phyloP scores from a whole-genome alignment of 2,888 invertebrate genomes.

The Diarsia dahlii region DNA sequence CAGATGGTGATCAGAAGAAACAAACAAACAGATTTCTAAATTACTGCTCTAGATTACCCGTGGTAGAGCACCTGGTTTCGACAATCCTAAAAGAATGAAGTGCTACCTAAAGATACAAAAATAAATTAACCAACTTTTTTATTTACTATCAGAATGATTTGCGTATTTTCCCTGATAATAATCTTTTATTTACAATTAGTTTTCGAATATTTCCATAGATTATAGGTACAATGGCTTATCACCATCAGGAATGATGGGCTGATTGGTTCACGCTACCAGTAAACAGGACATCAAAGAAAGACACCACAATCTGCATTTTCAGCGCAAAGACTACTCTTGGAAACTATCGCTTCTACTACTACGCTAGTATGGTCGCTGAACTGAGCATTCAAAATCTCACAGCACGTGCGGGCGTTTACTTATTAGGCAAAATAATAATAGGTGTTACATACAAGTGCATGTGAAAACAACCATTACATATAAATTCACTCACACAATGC shows the following conservation, averaged over 20 bases:
- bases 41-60: too few relatives aligned
- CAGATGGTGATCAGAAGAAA: background rate
- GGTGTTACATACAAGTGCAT: background rate
- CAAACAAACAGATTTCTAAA: background rate
- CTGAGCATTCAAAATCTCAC: background rate
- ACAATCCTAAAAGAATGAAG: background rate
- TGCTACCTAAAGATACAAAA: background rate
- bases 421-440: background rate
- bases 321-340: background rate
- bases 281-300: background rate
- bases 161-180: background rate
- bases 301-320: background rate
- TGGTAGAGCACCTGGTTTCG: background rate
- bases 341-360: background rate
- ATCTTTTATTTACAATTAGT: conserved; percentile 1
- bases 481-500: background rate
- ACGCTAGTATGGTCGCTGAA: background rate
- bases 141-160: background rate
- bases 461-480: background rate
- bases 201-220: background rate
- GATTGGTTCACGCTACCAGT: background rate
- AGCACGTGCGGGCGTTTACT: background rate
- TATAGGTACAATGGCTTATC: background rate
- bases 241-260: background rate
- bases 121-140: background rate